These are phyloP conservation scores for Carassius carassius DNA, from an alignment of 2,113 vertebrate species.

Conservation along the genomic window DNA sequence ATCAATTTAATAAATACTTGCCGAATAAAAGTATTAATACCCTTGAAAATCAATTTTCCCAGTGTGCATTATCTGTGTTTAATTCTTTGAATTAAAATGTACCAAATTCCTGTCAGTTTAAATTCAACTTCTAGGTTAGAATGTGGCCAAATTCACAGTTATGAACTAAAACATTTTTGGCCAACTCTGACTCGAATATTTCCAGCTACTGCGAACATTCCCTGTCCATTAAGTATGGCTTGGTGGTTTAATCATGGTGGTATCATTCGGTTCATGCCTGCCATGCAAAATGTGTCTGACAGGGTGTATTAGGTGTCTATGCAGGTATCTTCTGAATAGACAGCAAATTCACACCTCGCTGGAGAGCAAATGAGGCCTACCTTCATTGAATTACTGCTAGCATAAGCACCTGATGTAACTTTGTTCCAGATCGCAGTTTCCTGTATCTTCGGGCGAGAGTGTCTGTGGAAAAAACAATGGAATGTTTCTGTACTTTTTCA, in stretches of 20 bases:
- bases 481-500: constrained; percentile 25
- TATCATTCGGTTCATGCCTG: constrained; percentile 1
- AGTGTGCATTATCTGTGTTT: background rate
- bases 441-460: background rate
- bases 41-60: background rate
- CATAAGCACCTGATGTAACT: background rate
- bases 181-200: no score
- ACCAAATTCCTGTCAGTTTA: no score
- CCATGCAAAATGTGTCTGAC: constrained; percentile 12
- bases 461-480: background rate
- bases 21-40: background rate
- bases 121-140: no score
- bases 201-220: background rate
- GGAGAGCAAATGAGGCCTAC: constrained; percentile 40
- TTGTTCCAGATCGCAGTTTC: constrained; percentile 23
- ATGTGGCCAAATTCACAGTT: no score
- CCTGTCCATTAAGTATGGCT: background rate
- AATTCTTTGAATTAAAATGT: background rate
- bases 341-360: constrained; percentile 23
- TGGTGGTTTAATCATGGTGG: background rate
- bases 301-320: background rate
- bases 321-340: background rate
- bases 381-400: constrained; percentile 11
- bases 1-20: background rate
- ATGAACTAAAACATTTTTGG: no score